These are phyloP conservation scores for Dryomyza anilis DNA, from an alignment of 2,888 invertebrate genomes.

Conservation along the genomic window DNA sequence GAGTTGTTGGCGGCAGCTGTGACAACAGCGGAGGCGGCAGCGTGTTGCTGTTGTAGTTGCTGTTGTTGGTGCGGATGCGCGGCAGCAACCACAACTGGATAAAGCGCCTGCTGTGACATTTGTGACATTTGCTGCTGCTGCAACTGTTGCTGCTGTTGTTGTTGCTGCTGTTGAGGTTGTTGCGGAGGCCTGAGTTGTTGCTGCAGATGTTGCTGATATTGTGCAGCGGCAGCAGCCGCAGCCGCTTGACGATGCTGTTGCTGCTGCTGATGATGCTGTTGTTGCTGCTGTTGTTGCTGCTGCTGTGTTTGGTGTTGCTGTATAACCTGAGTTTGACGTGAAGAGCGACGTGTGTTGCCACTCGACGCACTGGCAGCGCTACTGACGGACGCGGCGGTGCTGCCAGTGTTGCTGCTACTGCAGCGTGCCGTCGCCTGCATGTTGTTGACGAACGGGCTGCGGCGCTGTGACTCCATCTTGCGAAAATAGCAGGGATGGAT, in stretches of 20 bases:
- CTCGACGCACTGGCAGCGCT: constrained; percentile 22
- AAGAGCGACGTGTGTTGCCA: constrained; percentile 35
- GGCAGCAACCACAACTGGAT: constrained; percentile 43
- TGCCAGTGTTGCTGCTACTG: constrained; percentile 49
- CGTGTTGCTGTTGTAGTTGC: constrained; percentile 49
- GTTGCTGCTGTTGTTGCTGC: constrained; percentile 38
- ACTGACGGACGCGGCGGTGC: constrained; percentile 33
- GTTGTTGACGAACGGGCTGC: constrained; percentile 84
- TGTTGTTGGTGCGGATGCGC: constrained; percentile 40
- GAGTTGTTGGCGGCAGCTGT: constrained; percentile 26
- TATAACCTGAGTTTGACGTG: constrained; percentile 40
- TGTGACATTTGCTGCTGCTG: constrained; percentile 56
- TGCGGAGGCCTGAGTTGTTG: constrained; percentile 36
- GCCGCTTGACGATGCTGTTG: constrained; percentile 36
- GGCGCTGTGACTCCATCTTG: constrained; percentile 81
- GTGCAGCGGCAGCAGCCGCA: constrained; percentile 34
- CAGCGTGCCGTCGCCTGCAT: constrained; percentile 69
- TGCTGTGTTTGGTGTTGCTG: constrained; percentile 48
- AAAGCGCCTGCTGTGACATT: constrained; percentile 58
- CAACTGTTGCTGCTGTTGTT: constrained; percentile 41
- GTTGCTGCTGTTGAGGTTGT: constrained; percentile 38
- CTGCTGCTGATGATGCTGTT: constrained; percentile 40
- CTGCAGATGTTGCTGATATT: constrained; percentile 37
- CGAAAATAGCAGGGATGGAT: constrained; percentile 89
- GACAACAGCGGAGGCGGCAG: constrained; percentile 34